These are phyloP conservation scores for Phalacrocorax pelagicus DNA, from an alignment of 2,113 vertebrate species.

Conservation along the genomic window DNA sequence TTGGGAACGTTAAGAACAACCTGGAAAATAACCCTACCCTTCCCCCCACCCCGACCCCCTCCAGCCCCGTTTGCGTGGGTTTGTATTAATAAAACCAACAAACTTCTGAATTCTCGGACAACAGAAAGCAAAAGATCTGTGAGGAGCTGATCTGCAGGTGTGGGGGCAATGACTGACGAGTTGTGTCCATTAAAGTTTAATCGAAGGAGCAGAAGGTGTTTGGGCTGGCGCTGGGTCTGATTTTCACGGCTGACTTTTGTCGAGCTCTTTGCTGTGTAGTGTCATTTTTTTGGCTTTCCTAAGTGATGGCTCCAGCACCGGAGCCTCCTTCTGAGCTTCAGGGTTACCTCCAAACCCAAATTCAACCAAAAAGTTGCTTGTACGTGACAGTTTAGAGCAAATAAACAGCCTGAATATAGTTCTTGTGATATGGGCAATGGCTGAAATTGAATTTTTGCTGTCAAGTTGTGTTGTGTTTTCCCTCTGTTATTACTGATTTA, in stretches of 20 bases:
- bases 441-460: not conserved
- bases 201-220: not conserved
- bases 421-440: not conserved
- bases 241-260: not conserved
- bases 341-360: not conserved
- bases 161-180: not conserved
- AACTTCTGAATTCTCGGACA: not conserved
- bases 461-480: not conserved
- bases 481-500: not conserved
- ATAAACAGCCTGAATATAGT: accelerated
- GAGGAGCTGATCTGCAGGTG: not conserved
- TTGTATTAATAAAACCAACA: not conserved
- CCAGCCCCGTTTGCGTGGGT: accelerated
- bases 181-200: not conserved
- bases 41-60: too few species aligned
- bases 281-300: not conserved
- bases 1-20: not conserved
- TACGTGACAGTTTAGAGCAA: accelerated
- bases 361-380: not conserved
- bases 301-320: not conserved
- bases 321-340: not conserved
- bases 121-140: not conserved
- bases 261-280: not conserved
- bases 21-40: not conserved
- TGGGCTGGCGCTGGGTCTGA: not conserved